These are phyloP conservation scores for Platycercus adscitus DNA, from an alignment of 2,113 vertebrate species.

Conservation along the genomic window DNA sequence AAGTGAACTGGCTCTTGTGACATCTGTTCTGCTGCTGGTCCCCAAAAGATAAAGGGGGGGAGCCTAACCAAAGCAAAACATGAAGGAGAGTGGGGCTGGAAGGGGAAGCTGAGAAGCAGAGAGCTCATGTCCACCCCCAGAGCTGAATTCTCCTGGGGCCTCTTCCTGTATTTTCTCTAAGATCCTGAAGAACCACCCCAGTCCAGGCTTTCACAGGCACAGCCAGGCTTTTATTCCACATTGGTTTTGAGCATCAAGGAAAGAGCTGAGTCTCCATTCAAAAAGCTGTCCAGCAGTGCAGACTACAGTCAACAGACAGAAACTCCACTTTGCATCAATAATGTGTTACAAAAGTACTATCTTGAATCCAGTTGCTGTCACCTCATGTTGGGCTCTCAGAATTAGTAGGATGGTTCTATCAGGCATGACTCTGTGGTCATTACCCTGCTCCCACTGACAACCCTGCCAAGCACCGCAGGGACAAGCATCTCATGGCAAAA, in stretches of 20 bases:
- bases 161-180: background rate
- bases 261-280: background rate
- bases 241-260: background rate
- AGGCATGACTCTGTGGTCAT: background rate
- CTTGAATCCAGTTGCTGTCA: background rate
- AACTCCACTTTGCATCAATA: background rate
- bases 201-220: background rate
- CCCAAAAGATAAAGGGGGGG: fast-evolving
- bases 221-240: fast-evolving
- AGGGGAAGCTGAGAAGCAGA: background rate
- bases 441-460: background rate
- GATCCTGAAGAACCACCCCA: background rate
- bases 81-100: background rate
- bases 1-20: background rate
- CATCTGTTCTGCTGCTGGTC: background rate
- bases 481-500: background rate
- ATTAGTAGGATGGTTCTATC: background rate
- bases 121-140: background rate
- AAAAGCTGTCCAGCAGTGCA: background rate
- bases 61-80: background rate
- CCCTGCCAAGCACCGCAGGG: fast-evolving
- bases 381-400: background rate
- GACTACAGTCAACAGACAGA: background rate
- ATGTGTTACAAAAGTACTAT: background rate
- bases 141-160: background rate